Conservation (phyloP, 2,113 vertebrate genomes). For the Verasper variegatus region DNA sequence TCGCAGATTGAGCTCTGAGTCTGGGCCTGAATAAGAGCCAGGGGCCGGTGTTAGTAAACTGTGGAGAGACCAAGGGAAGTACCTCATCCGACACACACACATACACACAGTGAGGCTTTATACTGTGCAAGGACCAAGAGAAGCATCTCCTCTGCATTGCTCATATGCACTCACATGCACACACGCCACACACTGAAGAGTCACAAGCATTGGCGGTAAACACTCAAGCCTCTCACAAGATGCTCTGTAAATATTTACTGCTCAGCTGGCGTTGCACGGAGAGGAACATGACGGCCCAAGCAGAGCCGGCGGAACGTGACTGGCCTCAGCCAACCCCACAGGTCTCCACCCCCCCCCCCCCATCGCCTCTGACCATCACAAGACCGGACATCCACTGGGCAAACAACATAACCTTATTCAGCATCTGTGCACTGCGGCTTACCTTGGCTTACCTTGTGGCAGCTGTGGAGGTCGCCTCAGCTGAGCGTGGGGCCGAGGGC, state of each 20-base stretch:
- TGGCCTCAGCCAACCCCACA: constrained; percentile 1
- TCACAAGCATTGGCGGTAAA: constrained; percentile 70
- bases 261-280: constrained; percentile 40
- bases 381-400: constrained; percentile 21
- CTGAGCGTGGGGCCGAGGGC: neutral
- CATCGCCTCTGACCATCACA: neutral
- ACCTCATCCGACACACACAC: constrained; percentile 52
- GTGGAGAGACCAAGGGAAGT: constrained; percentile 66
- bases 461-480: constrained; percentile 29
- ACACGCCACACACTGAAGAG: constrained; percentile 32
- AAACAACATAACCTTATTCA: constrained; percentile 60
- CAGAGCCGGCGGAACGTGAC: constrained; percentile 42
- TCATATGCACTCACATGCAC: constrained; percentile 18
- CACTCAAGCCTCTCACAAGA: constrained; percentile 74
- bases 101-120: constrained; percentile 19
- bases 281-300: constrained; percentile 35
- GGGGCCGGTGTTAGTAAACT: constrained; percentile 67
- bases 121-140: constrained; percentile 13
- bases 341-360: neutral
- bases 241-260: constrained; percentile 82
- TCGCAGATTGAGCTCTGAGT: constrained; percentile 26
- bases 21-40: constrained; percentile 44
- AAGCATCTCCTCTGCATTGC: constrained; percentile 43
- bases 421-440: constrained; percentile 21
- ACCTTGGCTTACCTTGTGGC: constrained; percentile 28